Evolutionary conservation across 1,140 invertebrate species (phyloP), one percentile per base, ranked within the genome.

Genomic region (Drosophila sproati): DNA sequence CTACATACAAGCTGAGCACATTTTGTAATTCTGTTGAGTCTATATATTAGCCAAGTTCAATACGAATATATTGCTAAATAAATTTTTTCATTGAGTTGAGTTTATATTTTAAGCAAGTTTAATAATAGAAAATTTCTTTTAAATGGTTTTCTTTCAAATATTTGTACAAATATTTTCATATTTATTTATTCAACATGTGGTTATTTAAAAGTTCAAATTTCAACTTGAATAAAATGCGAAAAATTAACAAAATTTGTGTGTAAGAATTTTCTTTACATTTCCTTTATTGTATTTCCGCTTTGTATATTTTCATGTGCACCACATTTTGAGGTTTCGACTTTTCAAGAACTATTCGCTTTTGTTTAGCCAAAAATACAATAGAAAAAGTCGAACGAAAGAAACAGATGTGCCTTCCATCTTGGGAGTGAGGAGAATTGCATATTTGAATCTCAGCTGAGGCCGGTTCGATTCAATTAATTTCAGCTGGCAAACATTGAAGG

Each of bases 381-480:
- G 3, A 12, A 45, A 7, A 51, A 31, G n/a, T 20, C 7, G 43
- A 4, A 34, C 7, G 43, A 4, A 43, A 34, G 39, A 47, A 48
- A 57, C 28, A 57, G 7, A 50, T 28, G 28, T 55, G 39, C 7
- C 10, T 54, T 12, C 10, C 20, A 32, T 47, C 35, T 20, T 32
- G 2, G 4, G 37, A 35, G 28, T 5, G 45, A 47, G 31, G 8
- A 39, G 34, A 55, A 61, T 62, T 74, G 57, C 66, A 70, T 66
- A 82, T 69, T 69, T 73, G 64, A 70, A 56, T 75, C 76, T 81
- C 79, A 88, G 83, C 82, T 88, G 80, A 83, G 80, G 77, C 80
- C 77, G 80, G 80, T 80, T 77, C 82, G 78, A 83, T 88, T 87
- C 83, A 87, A 87, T 88, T 87, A 88, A 88, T 88, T 88, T 88